Evolutionary conservation across 2,113 vertebrate species (phyloP).

Genomic region (Enhydra lutris): DNA sequence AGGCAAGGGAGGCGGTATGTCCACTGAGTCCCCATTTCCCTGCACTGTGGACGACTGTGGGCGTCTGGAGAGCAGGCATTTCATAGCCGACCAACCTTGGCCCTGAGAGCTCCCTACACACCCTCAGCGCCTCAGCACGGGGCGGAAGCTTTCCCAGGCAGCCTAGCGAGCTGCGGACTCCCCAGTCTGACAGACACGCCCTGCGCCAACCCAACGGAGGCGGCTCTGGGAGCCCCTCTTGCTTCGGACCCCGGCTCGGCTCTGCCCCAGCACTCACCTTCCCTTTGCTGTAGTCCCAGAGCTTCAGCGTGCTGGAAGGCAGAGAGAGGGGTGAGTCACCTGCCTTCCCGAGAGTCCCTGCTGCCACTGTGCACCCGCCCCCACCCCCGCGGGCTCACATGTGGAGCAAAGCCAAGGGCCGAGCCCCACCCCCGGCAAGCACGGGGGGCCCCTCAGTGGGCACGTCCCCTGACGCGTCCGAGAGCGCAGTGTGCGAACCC

Average conservation of each 20-base stretch:
- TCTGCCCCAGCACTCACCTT: conserved; percentile 84
- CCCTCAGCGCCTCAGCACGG: fast-evolving
- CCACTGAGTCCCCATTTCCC: fast-evolving
- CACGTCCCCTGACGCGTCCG: fast-evolving
- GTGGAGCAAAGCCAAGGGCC: not conserved
- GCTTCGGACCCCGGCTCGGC: not conserved
- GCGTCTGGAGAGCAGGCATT: fast-evolving
- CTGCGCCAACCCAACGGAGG: fast-evolving
- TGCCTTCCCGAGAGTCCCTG: not conserved
- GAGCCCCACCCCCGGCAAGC: fast-evolving
- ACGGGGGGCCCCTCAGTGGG: fast-evolving
- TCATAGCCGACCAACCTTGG: fast-evolving
- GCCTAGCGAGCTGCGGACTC: not conserved
- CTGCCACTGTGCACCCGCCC: fast-evolving
- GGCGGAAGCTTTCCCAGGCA: not conserved
- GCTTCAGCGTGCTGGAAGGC: conserved; percentile 92
- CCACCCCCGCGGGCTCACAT: not conserved
- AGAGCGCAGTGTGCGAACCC: fast-evolving
- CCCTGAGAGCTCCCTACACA: not conserved
- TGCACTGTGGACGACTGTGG: fast-evolving
- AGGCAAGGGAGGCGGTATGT: not conserved
- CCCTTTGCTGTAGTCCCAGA: conserved; percentile 99
- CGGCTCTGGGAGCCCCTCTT: fast-evolving
- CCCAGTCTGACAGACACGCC: fast-evolving
- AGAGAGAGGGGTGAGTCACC: not conserved